These are phyloP conservation scores for Dendrocincla tyrannina DNA, from an alignment of 2,797 vertebrate species.

Conservation along the genomic window DNA sequence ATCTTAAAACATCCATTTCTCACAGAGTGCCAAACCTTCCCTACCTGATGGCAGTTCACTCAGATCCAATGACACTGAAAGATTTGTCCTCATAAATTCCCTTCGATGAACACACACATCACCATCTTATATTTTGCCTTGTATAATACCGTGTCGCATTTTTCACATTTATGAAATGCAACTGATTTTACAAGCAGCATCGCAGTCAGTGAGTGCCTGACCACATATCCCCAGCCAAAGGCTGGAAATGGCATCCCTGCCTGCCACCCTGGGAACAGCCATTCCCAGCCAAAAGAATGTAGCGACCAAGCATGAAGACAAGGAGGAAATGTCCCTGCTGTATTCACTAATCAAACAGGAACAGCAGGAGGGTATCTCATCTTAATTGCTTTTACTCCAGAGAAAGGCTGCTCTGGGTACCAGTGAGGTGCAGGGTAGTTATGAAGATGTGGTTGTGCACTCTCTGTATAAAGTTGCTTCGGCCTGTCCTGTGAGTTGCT, in stretches of 20 bases:
- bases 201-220: neutral
- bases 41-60: neutral
- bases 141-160: neutral
- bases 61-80: neutral
- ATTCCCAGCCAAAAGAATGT: conserved; percentile 33
- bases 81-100: neutral
- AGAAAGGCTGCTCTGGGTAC: neutral
- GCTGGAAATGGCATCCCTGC: conserved; percentile 3
- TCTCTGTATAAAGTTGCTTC: neutral
- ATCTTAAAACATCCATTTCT: neutral
- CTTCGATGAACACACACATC: neutral
- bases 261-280: conserved; percentile 29
- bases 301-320: neutral
- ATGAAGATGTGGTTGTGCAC: fast-evolving
- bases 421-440: neutral
- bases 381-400: neutral
- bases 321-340: neutral
- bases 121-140: neutral
- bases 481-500: neutral
- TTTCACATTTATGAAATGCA: neutral
- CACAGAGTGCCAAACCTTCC: neutral
- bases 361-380: conserved; percentile 19
- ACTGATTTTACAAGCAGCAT: neutral
- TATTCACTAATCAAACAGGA: conserved; percentile 41
- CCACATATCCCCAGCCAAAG: neutral